Percentiles rank a stretch among this genome's conserved stretches.
phyloP scores from a whole-genome alignment of 2,113 vertebrate species.

The Rhinogobius similis region DNA sequence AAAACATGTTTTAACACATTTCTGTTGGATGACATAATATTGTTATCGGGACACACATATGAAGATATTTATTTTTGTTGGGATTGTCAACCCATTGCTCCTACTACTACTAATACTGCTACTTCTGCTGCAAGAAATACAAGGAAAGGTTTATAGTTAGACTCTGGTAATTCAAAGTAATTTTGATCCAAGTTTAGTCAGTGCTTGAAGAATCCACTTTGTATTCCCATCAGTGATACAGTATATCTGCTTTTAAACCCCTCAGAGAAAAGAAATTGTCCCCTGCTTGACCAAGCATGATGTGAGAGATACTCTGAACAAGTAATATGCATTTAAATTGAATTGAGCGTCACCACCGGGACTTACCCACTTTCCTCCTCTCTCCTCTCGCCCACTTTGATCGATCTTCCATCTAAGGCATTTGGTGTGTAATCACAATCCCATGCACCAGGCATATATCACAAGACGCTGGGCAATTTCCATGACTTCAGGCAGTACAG shows the following conservation, averaged over 20 bases:
- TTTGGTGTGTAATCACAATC: slow-evolving; percentile 73
- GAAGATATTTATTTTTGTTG: no score
- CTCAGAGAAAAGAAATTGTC: slow-evolving; percentile 68
- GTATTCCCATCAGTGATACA: slow-evolving; percentile 58
- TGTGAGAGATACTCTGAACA: slow-evolving; percentile 73
- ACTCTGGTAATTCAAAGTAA: not conserved
- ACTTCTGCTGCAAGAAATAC: not conserved
- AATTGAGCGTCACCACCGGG: slow-evolving; percentile 66
- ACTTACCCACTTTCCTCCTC: slow-evolving; percentile 55
- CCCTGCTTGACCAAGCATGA: slow-evolving; percentile 75
- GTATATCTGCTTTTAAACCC: slow-evolving; percentile 69
- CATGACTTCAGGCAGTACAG: slow-evolving; percentile 63
- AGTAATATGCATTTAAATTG: slow-evolving; percentile 78
- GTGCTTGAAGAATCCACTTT: slow-evolving; percentile 47
- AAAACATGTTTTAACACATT: no score
- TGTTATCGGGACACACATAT: no score
- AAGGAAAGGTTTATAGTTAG: not conserved
- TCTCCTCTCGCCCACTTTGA: slow-evolving; percentile 63
- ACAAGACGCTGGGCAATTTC: slow-evolving; percentile 62
- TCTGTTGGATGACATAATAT: no score
- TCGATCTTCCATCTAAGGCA: slow-evolving; percentile 74
- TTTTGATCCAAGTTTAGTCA: slow-evolving; percentile 14
- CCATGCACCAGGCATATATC: slow-evolving; percentile 62
- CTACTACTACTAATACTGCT: not conserved
- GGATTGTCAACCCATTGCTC: no score